phyloP scores from a whole-genome alignment of 2,888 invertebrate species.

The Sympetrum striolatum region DNA sequence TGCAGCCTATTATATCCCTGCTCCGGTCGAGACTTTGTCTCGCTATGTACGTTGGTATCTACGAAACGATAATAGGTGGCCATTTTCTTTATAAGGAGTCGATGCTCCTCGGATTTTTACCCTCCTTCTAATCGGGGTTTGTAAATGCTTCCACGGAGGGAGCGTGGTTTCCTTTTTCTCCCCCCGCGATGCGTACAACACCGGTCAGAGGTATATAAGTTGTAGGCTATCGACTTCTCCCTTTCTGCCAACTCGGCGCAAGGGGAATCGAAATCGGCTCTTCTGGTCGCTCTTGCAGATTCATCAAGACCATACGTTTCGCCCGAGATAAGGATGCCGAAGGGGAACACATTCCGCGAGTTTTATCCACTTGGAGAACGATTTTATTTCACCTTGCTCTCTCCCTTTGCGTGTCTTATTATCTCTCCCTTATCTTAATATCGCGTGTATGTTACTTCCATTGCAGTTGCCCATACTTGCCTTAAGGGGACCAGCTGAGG shows the following conservation, averaged over 20 bases:
- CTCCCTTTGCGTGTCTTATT: neutral
- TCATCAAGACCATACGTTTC: neutral
- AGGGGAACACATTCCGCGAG: neutral
- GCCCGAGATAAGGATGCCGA: neutral
- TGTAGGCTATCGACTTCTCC: neutral
- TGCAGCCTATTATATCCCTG: neutral
- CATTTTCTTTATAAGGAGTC: constrained; percentile 20
- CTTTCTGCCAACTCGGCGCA: neutral
- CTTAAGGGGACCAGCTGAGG: neutral
- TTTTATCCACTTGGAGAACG: neutral
- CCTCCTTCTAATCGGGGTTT: neutral
- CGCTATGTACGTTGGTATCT: constrained; percentile 15
- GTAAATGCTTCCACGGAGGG: neutral
- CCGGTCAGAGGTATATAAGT: neutral
- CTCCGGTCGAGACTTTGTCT: neutral
- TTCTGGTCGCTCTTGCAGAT: neutral
- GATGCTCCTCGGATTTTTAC: neutral
- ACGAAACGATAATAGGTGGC: constrained; percentile 12
- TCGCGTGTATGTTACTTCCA: neutral
- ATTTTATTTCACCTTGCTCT: neutral
- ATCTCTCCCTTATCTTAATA: neutral
- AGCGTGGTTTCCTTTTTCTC: neutral
- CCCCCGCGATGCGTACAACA: neutral
- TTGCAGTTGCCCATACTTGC: neutral
- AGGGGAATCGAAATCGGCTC: neutral